Base-by-base conservation (phyloP, 1,140 invertebrate genomes). In the Musca vetustissima region DNA sequence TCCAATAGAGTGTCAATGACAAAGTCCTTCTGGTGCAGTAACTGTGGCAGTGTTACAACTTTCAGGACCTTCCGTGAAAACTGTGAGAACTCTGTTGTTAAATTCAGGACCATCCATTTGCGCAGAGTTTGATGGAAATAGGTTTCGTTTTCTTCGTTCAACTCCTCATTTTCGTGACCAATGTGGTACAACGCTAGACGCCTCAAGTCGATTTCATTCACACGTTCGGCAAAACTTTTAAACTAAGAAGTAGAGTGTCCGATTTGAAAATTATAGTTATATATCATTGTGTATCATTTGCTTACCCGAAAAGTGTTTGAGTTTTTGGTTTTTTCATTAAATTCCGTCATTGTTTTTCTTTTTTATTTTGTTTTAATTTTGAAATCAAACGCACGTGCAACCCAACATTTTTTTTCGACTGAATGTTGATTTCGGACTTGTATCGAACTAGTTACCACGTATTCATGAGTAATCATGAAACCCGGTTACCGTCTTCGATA, bases 91-190 rank as follows among this genome's bases (percentile, higher is more conserved):
- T 91, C 90, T 73, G 93, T 88, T 1, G 93, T 93, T 66, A 93
- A 87, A 83, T 97, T 95, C 21, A 96, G 84, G 47, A 90, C 89
- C 75, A 88, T 88, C 94, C 94, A 97, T 87, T 96, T 96, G 71
- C 90, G 85, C n/a, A 96, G 76, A 0, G 92, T 87, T 78, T 93
- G 87, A 75, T 89, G 85, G 81, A 97, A 96, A 80, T 89, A 90
- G 3, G 93, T 93, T 73, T 90, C 88, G 47, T 83, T 79, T 69
- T 91, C 89, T 47, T 87, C 85, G 28, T 87, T 83, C 47, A 87
- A 84, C 61, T 85, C 84, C 75, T 90, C 86, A 81, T 92, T 87
- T 76, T 86, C 85, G 84, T 93, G 92, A 48, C 86, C 86, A 68
- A 88, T 85, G 68, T 86, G 85, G 70, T 88, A 88, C 6, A 88